Evolutionary conservation across 2,888 invertebrate species (phyloP).

Genomic region (Melangyna quadrimaculata): DNA sequence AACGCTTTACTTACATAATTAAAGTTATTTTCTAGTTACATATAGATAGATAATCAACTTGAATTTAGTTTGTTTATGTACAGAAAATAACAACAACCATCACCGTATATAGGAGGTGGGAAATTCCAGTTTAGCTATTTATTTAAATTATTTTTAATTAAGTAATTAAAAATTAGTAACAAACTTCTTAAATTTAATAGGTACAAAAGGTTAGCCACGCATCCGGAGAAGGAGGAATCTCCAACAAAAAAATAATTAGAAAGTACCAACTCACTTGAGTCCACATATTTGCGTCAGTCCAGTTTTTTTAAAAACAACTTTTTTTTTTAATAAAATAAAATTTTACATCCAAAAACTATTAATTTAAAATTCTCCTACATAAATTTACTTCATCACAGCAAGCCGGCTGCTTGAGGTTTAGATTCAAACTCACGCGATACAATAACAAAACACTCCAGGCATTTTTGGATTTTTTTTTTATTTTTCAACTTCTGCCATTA

Average conservation of each 20-base stretch:
- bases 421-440: background rate
- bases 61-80: background rate
- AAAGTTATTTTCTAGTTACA: no score
- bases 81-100: background rate
- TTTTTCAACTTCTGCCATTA: background rate
- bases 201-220: background rate
- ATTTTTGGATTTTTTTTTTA: background rate
- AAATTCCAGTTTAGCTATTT: background rate
- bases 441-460: background rate
- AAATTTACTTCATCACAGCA: background rate
- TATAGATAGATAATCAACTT: no score
- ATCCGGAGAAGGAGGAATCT: background rate
- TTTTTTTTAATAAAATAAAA: background rate
- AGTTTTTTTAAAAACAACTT: background rate
- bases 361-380: background rate
- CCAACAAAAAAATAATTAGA: background rate
- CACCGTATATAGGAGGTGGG: no score
- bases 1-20: no score
- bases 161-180: background rate
- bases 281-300: background rate
- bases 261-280: conserved; percentile 21
- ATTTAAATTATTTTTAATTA: background rate
- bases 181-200: background rate
- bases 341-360: background rate
- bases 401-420: background rate